Base-by-base conservation (phyloP, 2,797 vertebrate species). In the Apogon talboti region DNA sequence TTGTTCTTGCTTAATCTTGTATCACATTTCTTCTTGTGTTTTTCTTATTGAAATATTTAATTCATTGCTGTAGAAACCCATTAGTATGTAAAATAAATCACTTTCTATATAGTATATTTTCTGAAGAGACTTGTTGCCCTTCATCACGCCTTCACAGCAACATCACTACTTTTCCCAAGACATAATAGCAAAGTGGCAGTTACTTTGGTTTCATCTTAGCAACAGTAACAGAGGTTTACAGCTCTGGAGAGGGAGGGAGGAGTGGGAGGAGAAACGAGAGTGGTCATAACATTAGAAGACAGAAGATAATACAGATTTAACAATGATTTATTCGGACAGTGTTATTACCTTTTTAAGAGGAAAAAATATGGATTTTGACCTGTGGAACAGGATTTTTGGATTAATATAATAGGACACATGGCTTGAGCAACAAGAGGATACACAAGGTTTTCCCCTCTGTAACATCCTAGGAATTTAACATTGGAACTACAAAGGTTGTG, bases 201-300 rank as follows among this genome's bases (percentile, higher is more conserved):
- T 82, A 88, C 80, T 89, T 89, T 84, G 86, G 89, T 86, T 88
- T 81, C 83, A 81, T 87, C 84, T 80, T 91, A 87, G 90, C 89
- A 90, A 92, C 89, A 87, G 82, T 85, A 87, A 84, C 86, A 84
- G 80, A 83, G 66, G 79, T 63, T 33, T 15, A 48, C 75, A 28
- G 84, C 65, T 71, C 79, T 67, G 50, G 45, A 37, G 54, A 52
- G 24, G 43, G 50, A 35, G 44, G 64, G 15, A 24, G 28, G 19
- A 13, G 72, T 37, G 66, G 66, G 80, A 77, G 78, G 78, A 79
- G 72, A 64, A 30, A 44, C 12, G 59, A 38, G 47, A 37, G 45
- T 15, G 72, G 56, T 71, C 55, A 60, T 50, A 41, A 61, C 3
- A 66, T 41, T 66, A 63, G 62, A 65, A 37, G 41, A 49, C 37